A percentile compares a stretch with the other conserved stretches of the same genome.
phyloP scores from a whole-genome alignment of 2,888 invertebrate genomes.

The Ophion obscuratus region DNA sequence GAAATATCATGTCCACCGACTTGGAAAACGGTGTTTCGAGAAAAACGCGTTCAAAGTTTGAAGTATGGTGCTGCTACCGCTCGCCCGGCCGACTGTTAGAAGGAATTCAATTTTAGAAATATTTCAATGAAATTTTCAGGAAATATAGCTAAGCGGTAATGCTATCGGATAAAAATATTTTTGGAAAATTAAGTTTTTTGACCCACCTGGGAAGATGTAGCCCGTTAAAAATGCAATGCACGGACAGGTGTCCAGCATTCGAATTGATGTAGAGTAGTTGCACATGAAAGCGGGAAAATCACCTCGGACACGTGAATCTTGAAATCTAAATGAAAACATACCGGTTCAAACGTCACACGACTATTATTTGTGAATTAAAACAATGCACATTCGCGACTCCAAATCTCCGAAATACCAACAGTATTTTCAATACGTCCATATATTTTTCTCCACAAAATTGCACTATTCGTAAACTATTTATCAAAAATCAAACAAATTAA shows the following conservation, averaged over 20 bases:
- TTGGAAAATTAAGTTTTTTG: no score
- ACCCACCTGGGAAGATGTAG: no score
- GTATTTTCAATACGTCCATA: neutral
- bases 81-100: no score
- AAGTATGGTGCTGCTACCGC: no score
- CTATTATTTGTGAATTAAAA: slow-evolving; percentile 11
- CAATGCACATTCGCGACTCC: neutral
- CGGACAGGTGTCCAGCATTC: slow-evolving; percentile 21
- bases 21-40: no score
- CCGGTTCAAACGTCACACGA: slow-evolving; percentile 30
- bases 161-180: no score
- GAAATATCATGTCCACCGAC: no score
- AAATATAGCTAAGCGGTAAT: no score
- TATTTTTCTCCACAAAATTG: neutral
- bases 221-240: neutral
- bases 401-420: slow-evolving; percentile 5
- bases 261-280: neutral
- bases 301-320: slow-evolving; percentile 50
- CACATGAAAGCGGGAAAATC: slow-evolving; percentile 1
- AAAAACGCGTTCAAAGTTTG: no score
- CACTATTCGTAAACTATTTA: slow-evolving; percentile 1
- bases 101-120: no score
- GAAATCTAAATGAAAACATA: slow-evolving; percentile 56
- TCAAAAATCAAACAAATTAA: neutral
- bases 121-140: no score